phyloP scores from a whole-genome alignment of 2,888 invertebrate species.

The Luffia ferchaultella region DNA sequence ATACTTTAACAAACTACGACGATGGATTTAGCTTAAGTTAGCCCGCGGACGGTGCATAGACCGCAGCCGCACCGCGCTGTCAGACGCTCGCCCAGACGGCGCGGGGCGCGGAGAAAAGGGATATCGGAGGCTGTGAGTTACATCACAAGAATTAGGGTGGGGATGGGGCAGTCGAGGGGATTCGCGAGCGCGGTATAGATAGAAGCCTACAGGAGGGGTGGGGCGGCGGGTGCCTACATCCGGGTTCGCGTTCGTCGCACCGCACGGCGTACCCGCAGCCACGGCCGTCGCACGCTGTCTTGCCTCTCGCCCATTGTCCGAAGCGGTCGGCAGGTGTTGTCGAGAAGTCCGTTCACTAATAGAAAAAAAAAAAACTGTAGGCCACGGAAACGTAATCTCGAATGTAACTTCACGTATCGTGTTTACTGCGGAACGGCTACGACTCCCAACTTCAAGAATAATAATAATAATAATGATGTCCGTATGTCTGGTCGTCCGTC shows the following conservation, averaged over 20 bases:
- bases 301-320: not conserved
- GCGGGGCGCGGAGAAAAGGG: conserved; percentile 11
- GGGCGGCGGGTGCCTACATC: conserved; percentile 31
- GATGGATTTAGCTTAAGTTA: no score
- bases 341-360: not conserved
- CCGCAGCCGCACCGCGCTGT: no score
- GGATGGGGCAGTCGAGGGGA: conserved; percentile 17
- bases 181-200: no score
- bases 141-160: conserved; percentile 6
- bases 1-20: no score
- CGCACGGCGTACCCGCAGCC: no score
- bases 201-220: not conserved
- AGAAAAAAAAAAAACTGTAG: not conserved
- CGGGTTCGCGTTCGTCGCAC: conserved; percentile 61
- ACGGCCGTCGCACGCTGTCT: conserved; percentile 28
- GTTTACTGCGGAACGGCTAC: no score
- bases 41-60: no score
- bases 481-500: no score
- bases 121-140: conserved; percentile 13
- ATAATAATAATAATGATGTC: no score
- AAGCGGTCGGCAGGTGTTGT: not conserved
- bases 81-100: conserved; percentile 5
- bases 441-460: no score
- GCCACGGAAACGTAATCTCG: not conserved
- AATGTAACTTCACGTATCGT: not conserved